These are phyloP conservation scores for Anthoscopus minutus DNA, from an alignment of 2,113 vertebrate species.

Conservation along the genomic window DNA sequence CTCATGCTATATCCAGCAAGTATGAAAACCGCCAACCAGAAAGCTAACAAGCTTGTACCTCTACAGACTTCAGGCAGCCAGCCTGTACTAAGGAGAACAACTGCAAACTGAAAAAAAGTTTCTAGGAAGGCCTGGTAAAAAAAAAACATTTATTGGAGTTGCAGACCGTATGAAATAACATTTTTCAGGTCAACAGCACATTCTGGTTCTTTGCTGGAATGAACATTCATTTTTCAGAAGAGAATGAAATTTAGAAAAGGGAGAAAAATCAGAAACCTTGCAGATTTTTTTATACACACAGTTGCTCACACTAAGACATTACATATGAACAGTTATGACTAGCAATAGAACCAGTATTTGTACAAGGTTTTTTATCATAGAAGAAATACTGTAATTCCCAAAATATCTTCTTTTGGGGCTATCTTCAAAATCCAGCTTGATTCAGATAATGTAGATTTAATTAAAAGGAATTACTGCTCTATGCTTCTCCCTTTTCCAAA, in stretches of 20 bases:
- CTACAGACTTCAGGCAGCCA: background rate
- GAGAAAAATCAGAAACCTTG: background rate
- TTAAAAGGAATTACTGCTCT: background rate
- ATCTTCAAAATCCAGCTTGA: background rate
- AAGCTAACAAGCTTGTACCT: background rate
- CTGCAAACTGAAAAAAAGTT: background rate
- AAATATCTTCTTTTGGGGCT: background rate
- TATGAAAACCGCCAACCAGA: background rate
- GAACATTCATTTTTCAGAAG: background rate
- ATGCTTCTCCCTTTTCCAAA: background rate
- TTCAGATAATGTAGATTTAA: background rate
- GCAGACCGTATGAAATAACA: background rate
- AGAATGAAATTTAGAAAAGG: background rate
- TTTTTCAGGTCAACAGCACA: background rate
- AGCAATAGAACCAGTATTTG: background rate
- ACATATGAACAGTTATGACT: background rate
- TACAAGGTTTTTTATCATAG: background rate
- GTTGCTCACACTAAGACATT: background rate
- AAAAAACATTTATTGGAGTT: background rate
- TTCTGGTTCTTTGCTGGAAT: background rate
- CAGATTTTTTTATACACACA: background rate
- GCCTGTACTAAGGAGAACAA: background rate
- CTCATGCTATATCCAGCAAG: background rate
- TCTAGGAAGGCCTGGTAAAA: background rate
- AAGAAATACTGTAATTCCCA: background rate